Base-by-base conservation (phyloP, 2,113 vertebrate species). In the Campylorhamphus procurvoides region DNA sequence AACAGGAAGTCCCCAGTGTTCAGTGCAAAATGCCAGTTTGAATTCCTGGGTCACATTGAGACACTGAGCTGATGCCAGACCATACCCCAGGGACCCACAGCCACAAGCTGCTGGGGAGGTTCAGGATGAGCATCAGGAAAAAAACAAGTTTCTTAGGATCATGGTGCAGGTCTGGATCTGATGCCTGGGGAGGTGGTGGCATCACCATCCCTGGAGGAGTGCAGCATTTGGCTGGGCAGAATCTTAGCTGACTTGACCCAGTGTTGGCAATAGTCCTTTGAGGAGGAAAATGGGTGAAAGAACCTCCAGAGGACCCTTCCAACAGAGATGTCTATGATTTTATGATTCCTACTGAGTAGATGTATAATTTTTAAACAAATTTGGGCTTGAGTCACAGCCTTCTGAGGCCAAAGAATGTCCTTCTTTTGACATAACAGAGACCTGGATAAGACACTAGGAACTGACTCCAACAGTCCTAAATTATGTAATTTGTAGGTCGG, bases 401-500 rank as follows among this genome's bases (percentile, higher is more conserved):
- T 88, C 44, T 56, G 75, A 84, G 40, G 33, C 52, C 75, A 60
- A 77, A 86, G n/a, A 59, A 59, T n/a, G 31, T 46, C 52, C 50
- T 84, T 67, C 52, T 89, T 92, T 56, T 83, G 83, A 93, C 82
- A 86, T 63, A 47, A 71, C 10, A 53, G 77, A 72, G 35, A 25
- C 56, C 60, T 88, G 80, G 55, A 81, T 52, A 59, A 85, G 31
- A 33, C 82, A 71, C 27, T 67, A 55, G 46, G 27, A 93, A 66
- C 55, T 87, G 89, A 90, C 71, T 87, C 27, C 42, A 86, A 60
- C 52, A 52, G n/a, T 47, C 63, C 25, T 76, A 87, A 94, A 95
- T 93, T 69, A 63, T 77, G 63, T 52, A 67, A 77, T 93, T 88
- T 96, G 72, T 56, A 81, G 79, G 47, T 68, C 90, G 76, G 47